Base-by-base conservation (phyloP, 2,888 invertebrate genomes). In the Xestoiulus laeticollis region DNA sequence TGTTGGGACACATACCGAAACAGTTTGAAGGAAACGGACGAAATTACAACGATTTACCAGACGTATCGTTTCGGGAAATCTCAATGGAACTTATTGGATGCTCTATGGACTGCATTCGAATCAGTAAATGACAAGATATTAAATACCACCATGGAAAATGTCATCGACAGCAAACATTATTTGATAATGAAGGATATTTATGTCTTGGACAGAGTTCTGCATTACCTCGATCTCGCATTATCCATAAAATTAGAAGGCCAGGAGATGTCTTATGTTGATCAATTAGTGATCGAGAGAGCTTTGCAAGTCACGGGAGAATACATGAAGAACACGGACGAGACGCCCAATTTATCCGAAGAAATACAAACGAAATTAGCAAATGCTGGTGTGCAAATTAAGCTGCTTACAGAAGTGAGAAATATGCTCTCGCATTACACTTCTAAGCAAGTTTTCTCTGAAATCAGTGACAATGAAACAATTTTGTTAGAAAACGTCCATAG, bases 301-400 rank as follows among this genome's bases (percentile, higher is more conserved):
- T 26, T 78, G 30, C 78, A 78, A 78, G 78, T 78, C 16, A 30
- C 78, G 30, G 78, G 78, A 78, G 78, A 78, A 30, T 78, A 78
- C 78, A 30, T 78, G 30, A 78, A 78, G 30, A 16, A 78, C 78
- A 78, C 78, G 14, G 16, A 30, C 4, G 16, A 78, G 16, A 78
- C 78, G 14, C 78, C 78, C 14, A 78, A 78, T 78, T 32, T 78
- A 32, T 78, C 78, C 14, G 30, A 78, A 26, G 30, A 78, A 78
- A 78, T 78, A 16, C 78, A 32, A 32, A 32, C 0, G 30, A 78
- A 78, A 78, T 14, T 78, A 16, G 14, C 30, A 14, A 5, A 14
- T 30, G 78, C 78, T 1, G 78, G 78, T 1, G 78, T 78, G 78
- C 78, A 78, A 78, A 32, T 78, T 16, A 78, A 78, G 16, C 16